Conservation (phyloP, 2,888 invertebrate genomes). For the Sepiola atlantica region DNA sequence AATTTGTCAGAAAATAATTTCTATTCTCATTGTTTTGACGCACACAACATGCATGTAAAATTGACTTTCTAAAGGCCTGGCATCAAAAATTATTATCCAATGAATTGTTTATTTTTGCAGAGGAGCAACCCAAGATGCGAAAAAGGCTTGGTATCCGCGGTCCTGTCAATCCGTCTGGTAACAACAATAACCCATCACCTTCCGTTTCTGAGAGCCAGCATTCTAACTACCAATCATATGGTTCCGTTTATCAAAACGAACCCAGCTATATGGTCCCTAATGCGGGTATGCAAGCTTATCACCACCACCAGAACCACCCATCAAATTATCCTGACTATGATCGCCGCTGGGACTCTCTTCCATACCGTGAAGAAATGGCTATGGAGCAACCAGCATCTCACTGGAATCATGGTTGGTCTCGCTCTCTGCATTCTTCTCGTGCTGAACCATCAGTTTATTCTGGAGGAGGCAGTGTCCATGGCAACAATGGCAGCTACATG, state of each 20-base stretch:
- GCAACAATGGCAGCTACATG: slow-evolving; percentile 46
- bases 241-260: background rate
- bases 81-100: background rate
- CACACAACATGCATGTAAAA: too few species aligned
- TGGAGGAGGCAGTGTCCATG: slow-evolving; percentile 39
- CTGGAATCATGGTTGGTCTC: slow-evolving; percentile 42
- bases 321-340: slow-evolving; percentile 44
- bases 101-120: slow-evolving; percentile 49
- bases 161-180: slow-evolving; percentile 49
- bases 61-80: too few species aligned
- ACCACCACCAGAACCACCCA: slow-evolving; percentile 20
- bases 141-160: slow-evolving; percentile 57
- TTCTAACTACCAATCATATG: slow-evolving; percentile 38
- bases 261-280: background rate
- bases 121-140: slow-evolving; percentile 48
- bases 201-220: slow-evolving; percentile 35
- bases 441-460: slow-evolving; percentile 36
- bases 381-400: slow-evolving; percentile 42
- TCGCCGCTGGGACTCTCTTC: slow-evolving; percentile 36
- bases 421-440: slow-evolving; percentile 36
- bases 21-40: too few species aligned
- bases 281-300: slow-evolving; percentile 40
- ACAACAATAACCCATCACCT: background rate
- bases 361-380: slow-evolving; percentile 36
- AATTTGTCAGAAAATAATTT: background rate